Base-by-base conservation (phyloP, 2,888 invertebrate species). In the Watsonalla binaria region DNA sequence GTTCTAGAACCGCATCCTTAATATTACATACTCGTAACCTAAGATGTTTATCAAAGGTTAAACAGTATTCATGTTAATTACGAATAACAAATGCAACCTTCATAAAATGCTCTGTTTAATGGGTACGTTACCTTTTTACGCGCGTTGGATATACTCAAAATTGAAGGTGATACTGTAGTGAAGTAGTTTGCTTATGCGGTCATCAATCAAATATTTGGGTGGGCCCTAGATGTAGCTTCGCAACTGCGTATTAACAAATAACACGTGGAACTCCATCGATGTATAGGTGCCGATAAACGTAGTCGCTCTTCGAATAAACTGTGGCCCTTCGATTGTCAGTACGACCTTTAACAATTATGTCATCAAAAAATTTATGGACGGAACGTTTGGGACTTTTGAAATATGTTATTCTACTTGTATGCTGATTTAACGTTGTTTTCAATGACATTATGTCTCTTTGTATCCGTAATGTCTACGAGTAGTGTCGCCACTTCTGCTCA, bases 191-290 rank as follows among this genome's bases (percentile, higher is more conserved):
- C 66, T 70, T 75, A 86, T 88, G 85, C 78, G 81, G 82, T 90
- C 89, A 89, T 86, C 84, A 77, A 68, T 80, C 69, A 79, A 72
- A 65, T 75, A 79, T 82, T 80, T 70, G 74, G 78, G 73, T 63
- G 68, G 68, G 73, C 66, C 72, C 60, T 70, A 70, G 62, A 68
- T 65, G 60, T 62, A 63, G 61, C 77, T 76, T 73, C 70, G 66
- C 68, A 79, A 79, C 69, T 71, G 67, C 76, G 77, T 63, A 74
- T 66, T 66, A 59, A 55, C 62, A 55, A 58, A 63, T 52, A 48
- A 46, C 53, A 45, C 49, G 53, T 57, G 51, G 52, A 52, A 14
- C 53, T 56, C 58, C 58, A 59, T 57, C 56, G 53, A 54, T 61
- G 55, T 52, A 50, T 47, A 58, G 52, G 49, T 47, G 45, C n/a